Evolutionary conservation across 1,140 invertebrate species (phyloP).

Genomic region (Leptestheria dahalacensis): DNA sequence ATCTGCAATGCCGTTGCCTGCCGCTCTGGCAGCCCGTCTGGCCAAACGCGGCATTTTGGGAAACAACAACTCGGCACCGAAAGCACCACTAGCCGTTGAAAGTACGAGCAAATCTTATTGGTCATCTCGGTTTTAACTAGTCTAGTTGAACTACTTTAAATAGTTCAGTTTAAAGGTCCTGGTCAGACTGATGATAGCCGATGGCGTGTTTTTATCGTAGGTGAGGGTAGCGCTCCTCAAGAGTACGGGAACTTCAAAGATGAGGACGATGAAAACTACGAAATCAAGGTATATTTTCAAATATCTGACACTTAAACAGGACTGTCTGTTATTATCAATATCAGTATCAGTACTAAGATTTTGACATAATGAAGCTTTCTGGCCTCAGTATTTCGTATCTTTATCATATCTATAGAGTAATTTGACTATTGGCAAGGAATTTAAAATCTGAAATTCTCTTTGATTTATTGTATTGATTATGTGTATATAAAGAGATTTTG

Average conservation of each 20-base stretch:
- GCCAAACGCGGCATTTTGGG: conserved; percentile 69
- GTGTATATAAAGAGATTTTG: neutral
- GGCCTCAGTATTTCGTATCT: neutral
- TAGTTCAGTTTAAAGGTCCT: too few species aligned
- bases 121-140: too few species aligned
- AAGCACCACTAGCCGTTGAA: neutral
- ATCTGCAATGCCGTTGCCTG: conserved; percentile 61
- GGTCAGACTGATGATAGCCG: too few species aligned
- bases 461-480: too few species aligned
- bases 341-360: neutral
- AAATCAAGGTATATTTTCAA: neutral
- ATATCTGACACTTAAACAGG: conserved; percentile 16
- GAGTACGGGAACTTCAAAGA: conserved; percentile 24
- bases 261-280: conserved; percentile 14
- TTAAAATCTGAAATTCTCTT: too few species aligned
- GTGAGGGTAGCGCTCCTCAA: neutral
- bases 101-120: conserved; percentile 5
- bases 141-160: too few species aligned
- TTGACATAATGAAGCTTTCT: neutral
- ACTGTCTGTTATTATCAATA: neutral
- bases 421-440: neutral
- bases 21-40: conserved; percentile 65
- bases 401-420: neutral
- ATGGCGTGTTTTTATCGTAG: too few species aligned
- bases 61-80: neutral